phyloP scores from a whole-genome alignment of 2,113 vertebrate species.

The Ginglymostoma cirratum region DNA sequence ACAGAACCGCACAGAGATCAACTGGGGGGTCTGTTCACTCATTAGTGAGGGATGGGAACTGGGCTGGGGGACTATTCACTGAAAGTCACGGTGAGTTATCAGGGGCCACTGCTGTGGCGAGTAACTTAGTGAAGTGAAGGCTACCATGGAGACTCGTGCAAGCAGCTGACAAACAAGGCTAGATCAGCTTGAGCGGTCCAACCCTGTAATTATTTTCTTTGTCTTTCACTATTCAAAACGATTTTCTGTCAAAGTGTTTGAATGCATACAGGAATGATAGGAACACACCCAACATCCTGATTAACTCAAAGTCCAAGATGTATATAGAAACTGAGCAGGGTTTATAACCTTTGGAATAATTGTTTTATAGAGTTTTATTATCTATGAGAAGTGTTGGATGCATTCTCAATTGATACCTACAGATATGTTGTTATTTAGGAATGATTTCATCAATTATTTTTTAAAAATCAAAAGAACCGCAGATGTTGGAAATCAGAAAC shows the following conservation, averaged over 20 bases:
- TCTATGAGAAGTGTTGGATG: background rate
- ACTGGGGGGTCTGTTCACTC: too few relatives aligned
- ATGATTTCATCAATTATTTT: background rate
- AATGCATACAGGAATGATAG: background rate
- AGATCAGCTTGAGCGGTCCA: background rate
- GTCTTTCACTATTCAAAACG: background rate
- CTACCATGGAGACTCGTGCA: background rate
- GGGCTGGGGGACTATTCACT: too few relatives aligned
- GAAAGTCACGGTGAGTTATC: too few relatives aligned
- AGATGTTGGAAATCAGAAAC: too few relatives aligned
- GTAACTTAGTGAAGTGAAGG: background rate
- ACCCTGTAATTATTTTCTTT: background rate
- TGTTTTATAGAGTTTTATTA: background rate
- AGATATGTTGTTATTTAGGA: background rate
- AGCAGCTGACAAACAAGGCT: background rate
- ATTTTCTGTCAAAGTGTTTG: background rate
- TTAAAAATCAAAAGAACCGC: too few relatives aligned
- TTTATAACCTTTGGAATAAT: background rate
- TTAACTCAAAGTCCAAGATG: constrained; percentile 4
- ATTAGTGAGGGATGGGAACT: too few relatives aligned
- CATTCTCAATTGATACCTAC: background rate
- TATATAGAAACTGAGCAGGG: background rate
- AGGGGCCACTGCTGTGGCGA: background rate
- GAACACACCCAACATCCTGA: background rate
- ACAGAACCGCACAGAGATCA: too few relatives aligned